phyloP scores from a whole-genome alignment of 2,113 vertebrate genomes.

The Chaetorhynchus papuensis region DNA sequence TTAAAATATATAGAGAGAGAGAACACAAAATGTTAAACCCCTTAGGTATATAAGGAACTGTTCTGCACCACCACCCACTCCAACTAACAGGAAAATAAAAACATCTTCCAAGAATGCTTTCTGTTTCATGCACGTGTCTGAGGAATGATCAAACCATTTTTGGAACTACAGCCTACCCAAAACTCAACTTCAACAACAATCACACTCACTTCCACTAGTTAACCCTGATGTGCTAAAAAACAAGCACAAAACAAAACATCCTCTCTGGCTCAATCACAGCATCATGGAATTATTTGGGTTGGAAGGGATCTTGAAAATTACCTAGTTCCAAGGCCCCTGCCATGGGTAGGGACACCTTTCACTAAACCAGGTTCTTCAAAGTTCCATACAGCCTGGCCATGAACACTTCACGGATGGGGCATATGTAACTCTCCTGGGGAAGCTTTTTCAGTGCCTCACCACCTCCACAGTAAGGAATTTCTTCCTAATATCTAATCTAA shows the following conservation, averaged over 20 bases:
- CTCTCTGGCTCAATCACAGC: not conserved
- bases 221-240: not conserved
- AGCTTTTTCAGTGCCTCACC: not conserved
- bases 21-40: not conserved
- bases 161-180: not conserved
- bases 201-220: not conserved
- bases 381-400: not conserved
- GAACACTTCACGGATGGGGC: not conserved
- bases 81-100: not conserved
- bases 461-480: not conserved
- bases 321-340: not conserved
- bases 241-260: not conserved
- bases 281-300: not conserved
- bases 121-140: not conserved
- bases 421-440: accelerated
- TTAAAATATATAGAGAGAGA: not conserved
- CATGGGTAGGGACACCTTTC: not conserved
- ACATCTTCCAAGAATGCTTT: not conserved
- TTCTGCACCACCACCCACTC: not conserved
- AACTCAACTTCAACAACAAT: not conserved
- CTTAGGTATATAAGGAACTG: not conserved
- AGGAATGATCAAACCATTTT: not conserved
- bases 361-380: not conserved
- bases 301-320: not conserved
- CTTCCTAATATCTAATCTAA: not conserved